Base-by-base conservation (phyloP, 2,797 vertebrate species). In the Anguilla megastoma region DNA sequence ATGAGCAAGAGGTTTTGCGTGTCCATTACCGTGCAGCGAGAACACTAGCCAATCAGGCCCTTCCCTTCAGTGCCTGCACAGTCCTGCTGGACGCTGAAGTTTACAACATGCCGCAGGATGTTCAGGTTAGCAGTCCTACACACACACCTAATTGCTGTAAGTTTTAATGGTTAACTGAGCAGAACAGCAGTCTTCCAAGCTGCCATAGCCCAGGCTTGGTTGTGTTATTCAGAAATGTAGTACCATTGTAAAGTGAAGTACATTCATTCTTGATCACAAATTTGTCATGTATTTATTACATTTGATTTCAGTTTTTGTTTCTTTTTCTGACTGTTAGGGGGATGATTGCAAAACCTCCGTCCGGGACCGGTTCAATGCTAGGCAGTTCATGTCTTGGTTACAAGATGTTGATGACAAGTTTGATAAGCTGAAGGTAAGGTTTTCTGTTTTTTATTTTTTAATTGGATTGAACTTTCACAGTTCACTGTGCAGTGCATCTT, bases 361-460 rank as follows among this genome's bases (percentile, higher is more conserved):
- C 88, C 96, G 99, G 91, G 99, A 99, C 94, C 94, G 98, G 56
- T 99, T 99, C 93, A 99, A 99, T 90, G 98, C 98, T 83, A 95
- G 99, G 84, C 99, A 99, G 90, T 99, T 99, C 86, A 99, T 99
- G 98, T 99, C 99, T 3, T 99, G 98, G 98, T 94, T 99, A 91
- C 99, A 99, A 93, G 99, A 99, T 0, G 99, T 99, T 0, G 98
- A 99, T 88, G 98, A 99, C 95, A 99, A 99, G 93, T 99, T 99
- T 93, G 99, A 99, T 93, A 99, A 99, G 94, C 95, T 99, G 91
- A 99, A 99, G 97, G 99, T 99, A 76, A 76, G 33, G 92, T 60
- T 69, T 69, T 69, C 9, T n/a, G 18, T n/a, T 74, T 74, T 74
- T 33, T 30, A 14, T 56, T 56, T 56, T 2, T 30, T 14, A 12